Conservation (phyloP, 1,140 invertebrate species). For the Diabrotica undecimpunctata region DNA sequence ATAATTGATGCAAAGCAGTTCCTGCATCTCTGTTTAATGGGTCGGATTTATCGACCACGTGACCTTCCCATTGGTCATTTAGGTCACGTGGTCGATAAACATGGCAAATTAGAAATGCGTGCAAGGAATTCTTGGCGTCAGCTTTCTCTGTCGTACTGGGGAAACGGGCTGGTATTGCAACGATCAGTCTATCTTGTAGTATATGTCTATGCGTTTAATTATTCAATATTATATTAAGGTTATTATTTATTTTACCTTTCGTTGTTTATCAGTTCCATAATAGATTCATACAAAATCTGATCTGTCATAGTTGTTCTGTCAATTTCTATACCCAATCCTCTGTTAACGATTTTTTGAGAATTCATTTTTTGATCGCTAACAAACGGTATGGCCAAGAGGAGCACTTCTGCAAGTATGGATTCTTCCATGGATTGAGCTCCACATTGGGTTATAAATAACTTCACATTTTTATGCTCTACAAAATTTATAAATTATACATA, state of each 20-base stretch:
- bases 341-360: constrained; percentile 22
- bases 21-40: no score
- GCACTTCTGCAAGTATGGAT: constrained; percentile 54
- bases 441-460: constrained; percentile 60
- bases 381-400: constrained; percentile 58
- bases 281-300: constrained; percentile 29
- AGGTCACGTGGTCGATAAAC: no score
- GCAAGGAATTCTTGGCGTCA: no score
- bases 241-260: constrained; percentile 12
- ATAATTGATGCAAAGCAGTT: no score
- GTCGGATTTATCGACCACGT: no score
- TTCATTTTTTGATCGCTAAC: constrained; percentile 60
- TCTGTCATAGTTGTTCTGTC: constrained; percentile 25
- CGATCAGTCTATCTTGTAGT: no score
- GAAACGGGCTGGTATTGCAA: no score
- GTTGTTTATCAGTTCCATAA: constrained; percentile 34
- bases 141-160: no score
- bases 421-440: constrained; percentile 59
- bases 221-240: no score
- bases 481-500: constrained; percentile 48
- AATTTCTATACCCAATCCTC: constrained; percentile 27
- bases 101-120: no score
- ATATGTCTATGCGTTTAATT: no score
- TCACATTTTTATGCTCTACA: constrained; percentile 53
- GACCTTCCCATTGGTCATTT: no score